Evolutionary conservation across 1,140 invertebrate species (phyloP), one percentile per base, ranked within the genome.

Genomic region (Cotesia glomerata): DNA sequence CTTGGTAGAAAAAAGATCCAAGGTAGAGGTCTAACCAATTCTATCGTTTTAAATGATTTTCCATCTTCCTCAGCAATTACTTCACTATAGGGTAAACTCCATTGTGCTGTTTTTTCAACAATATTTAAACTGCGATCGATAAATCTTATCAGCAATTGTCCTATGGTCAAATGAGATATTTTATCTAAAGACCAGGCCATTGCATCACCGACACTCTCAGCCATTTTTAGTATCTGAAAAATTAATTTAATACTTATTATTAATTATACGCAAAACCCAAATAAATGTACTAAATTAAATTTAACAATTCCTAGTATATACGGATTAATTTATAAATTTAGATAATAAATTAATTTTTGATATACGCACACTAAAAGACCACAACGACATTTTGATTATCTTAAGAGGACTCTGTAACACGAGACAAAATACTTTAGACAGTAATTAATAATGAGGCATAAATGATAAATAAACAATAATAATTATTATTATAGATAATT

Each of bases 1-100:
- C 86, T 79, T 35, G 84, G 82, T 3, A 91, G 74, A 70, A 91
- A 91, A 5, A 90, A 82, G 4, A 90, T 73, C 90, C 90, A 91
- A 0, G 90, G 89, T 36, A 91, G 75, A 0, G 90, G 90, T 49
- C 89, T 86, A 4, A 89, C 83, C 13, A 90, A 77, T 74, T 89
- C 85, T 0, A 84, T 76, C 45, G 72, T 75, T 2, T 74, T 75
- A 5, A 78, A 87, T 66, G 51, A 76, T 80, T 79, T 87, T 11
- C 89, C 88, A 70, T 87, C 86, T 69, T 82, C 80, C 5, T 82
- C 84, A 82, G 63, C n/a, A 5, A 9, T 26, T 0, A 74, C 36
- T 65, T 83, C 80, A 4, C 78, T 65, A 7, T 45, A 3, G 0
- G 90, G 89, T 16, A 90, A 81, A 16, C 89, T 88, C 90, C 90